Evolutionary conservation across 2,113 vertebrate species (phyloP).

Genomic region (Lucifuga dentata): DNA sequence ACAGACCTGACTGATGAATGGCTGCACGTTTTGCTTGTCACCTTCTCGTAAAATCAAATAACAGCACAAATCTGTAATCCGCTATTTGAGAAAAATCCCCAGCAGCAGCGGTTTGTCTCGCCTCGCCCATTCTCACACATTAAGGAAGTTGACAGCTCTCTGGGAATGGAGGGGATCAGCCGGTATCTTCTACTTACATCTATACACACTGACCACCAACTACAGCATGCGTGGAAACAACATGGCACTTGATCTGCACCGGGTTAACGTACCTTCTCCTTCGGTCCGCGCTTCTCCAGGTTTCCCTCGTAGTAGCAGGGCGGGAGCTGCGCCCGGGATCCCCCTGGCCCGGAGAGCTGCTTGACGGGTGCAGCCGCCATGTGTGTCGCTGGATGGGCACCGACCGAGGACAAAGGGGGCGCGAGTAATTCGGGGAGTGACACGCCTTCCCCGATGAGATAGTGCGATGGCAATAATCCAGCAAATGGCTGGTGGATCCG

Average conservation of each 20-base stretch:
- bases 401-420: slow-evolving; percentile 83
- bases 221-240: slow-evolving; percentile 22
- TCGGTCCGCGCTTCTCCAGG: slow-evolving; percentile 85
- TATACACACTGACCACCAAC: slow-evolving; percentile 15
- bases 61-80: not conserved
- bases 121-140: slow-evolving; percentile 75
- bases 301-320: slow-evolving; percentile 89
- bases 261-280: slow-evolving; percentile 80
- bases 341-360: slow-evolving; percentile 79
- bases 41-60: not conserved
- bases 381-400: slow-evolving; percentile 77
- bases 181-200: slow-evolving; percentile 23
- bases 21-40: not conserved
- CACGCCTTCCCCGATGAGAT: slow-evolving; percentile 81
- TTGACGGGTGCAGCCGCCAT: slow-evolving; percentile 84
- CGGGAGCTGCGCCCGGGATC: slow-evolving; percentile 75
- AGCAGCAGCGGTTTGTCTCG: slow-evolving; percentile 18
- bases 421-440: slow-evolving; percentile 71
- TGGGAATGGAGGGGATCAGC: slow-evolving; percentile 53
- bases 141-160: slow-evolving; percentile 75
- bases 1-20: not conserved
- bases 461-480: slow-evolving; percentile 66
- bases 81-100: slow-evolving; percentile 12
- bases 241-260: slow-evolving; percentile 36
- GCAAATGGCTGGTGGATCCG: slow-evolving; percentile 69